Conservation (phyloP, 2,888 invertebrate genomes). For the Alitta virens region DNA sequence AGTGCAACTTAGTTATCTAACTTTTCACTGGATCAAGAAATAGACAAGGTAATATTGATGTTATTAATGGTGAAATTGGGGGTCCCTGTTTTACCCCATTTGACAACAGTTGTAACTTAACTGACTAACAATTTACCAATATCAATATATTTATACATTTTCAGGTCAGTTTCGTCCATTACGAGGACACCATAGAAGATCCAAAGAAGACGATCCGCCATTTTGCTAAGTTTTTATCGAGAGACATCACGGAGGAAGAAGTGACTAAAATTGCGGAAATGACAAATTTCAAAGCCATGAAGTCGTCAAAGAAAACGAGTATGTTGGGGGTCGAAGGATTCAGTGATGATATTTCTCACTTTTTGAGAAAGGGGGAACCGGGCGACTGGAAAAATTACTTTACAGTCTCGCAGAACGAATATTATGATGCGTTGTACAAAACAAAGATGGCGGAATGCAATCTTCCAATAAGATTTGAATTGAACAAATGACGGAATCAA, state of each 20-base stretch:
- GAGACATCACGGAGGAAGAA: neutral
- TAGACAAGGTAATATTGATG: no score
- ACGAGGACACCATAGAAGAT: neutral
- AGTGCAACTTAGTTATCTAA: no score
- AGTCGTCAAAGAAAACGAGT: neutral
- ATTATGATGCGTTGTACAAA: neutral
- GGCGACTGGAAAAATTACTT: conserved; percentile 1
- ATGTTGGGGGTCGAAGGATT: neutral
- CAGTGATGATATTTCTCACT: neutral
- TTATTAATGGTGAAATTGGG: no score
- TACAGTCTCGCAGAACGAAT: neutral
- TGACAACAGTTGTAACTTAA: no score
- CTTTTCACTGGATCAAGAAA: no score
- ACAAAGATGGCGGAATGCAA: neutral
- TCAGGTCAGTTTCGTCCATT: neutral
- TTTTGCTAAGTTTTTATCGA: neutral
- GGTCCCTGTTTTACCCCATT: no score
- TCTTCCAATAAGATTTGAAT: neutral
- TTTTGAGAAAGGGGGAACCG: neutral
- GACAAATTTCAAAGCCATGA: neutral
- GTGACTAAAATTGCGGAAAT: neutral
- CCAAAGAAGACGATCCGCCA: neutral
- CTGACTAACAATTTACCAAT: no score
- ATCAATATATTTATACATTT: no score
- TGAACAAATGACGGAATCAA: no score